Conservation (phyloP, 2,797 vertebrate species). For the Sebastes taczanowskii region DNA sequence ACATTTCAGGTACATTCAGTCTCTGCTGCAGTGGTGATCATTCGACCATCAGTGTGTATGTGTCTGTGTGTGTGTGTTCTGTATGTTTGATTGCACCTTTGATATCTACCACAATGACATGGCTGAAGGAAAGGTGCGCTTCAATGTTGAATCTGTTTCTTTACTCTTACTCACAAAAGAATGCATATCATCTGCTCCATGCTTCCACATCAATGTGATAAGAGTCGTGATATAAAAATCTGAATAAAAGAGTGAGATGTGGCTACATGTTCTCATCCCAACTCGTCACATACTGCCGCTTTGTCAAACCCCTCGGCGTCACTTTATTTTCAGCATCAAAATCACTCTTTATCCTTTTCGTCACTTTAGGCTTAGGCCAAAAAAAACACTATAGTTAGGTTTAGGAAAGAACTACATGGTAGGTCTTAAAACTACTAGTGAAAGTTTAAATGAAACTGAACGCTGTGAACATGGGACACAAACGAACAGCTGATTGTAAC, state of each 20-base stretch:
- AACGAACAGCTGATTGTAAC: too few relatives aligned
- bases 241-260: not conserved
- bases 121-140: not conserved
- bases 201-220: not conserved
- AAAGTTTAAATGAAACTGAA: too few relatives aligned
- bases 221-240: not conserved
- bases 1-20: not conserved
- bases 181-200: not conserved
- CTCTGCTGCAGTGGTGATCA: not conserved
- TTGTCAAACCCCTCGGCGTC: too few relatives aligned
- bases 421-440: rapidly evolving
- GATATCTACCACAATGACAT: constrained; percentile 4
- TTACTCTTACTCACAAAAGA: not conserved
- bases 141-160: constrained; percentile 10
- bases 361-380: rapidly evolving
- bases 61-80: not conserved
- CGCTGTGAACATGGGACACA: too few relatives aligned
- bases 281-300: too few relatives aligned
- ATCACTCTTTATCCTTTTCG: too few relatives aligned
- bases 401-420: too few relatives aligned
- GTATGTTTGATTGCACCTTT: not conserved
- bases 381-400: too few relatives aligned
- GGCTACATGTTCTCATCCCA: too few relatives aligned
- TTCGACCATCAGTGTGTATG: not conserved
- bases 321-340: too few relatives aligned